These are phyloP conservation scores for Gymnogyps californianus DNA, from an alignment of 2,113 vertebrate genomes.

Conservation along the genomic window DNA sequence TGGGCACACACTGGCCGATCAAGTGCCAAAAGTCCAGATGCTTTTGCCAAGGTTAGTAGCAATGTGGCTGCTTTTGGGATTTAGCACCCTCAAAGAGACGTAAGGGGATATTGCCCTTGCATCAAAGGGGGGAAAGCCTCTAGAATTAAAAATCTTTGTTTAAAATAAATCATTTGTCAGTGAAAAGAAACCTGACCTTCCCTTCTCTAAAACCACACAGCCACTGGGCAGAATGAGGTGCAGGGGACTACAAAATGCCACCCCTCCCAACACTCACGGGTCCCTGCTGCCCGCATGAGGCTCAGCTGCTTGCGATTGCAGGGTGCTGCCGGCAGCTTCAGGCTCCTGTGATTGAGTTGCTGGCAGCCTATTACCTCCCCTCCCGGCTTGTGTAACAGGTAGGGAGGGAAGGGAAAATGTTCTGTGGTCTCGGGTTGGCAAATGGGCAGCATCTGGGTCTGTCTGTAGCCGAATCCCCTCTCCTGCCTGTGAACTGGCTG, in stretches of 20 bases:
- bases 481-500: background rate
- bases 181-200: background rate
- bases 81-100: fast-evolving
- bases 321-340: background rate
- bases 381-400: background rate
- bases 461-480: background rate
- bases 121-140: background rate
- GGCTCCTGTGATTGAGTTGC: background rate
- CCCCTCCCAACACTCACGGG: fast-evolving
- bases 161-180: background rate
- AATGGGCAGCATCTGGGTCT: background rate
- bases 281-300: fast-evolving
- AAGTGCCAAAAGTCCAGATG: fast-evolving
- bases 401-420: background rate
- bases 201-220: background rate
- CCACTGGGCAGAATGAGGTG: background rate
- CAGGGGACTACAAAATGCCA: fast-evolving
- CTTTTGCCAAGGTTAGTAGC: background rate
- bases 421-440: fast-evolving
- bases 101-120: background rate
- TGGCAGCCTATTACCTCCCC: background rate
- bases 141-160: background rate
- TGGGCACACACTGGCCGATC: fast-evolving
- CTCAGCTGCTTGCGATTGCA: background rate
- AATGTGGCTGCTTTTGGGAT: fast-evolving